phyloP scores from a whole-genome alignment of 2,888 invertebrate genomes.

The Trichopoda pennipes region DNA sequence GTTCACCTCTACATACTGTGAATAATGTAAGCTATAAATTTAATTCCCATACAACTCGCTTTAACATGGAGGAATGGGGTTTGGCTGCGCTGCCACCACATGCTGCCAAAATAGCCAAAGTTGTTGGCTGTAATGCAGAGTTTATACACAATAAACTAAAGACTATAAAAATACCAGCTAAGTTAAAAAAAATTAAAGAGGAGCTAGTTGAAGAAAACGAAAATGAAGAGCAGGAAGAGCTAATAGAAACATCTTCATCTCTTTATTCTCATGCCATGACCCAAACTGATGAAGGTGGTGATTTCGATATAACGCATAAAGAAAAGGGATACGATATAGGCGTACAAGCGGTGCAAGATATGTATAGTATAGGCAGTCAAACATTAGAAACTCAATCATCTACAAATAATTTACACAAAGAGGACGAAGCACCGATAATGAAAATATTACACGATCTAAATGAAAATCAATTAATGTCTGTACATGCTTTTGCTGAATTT shows the following conservation, averaged over 20 bases:
- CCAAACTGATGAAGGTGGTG: conserved; percentile 67
- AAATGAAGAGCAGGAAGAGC: conserved; percentile 48
- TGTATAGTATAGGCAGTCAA: conserved; percentile 57
- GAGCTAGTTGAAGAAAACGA: conserved; percentile 1
- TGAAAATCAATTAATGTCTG: conserved; percentile 70
- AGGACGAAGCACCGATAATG: conserved; percentile 69
- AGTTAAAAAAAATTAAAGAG: conserved; percentile 60
- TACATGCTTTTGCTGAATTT: conserved; percentile 69
- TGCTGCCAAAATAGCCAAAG: conserved; percentile 62
- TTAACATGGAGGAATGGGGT: conserved; percentile 70
- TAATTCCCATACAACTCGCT: conserved; percentile 65
- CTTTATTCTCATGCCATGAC: conserved; percentile 68
- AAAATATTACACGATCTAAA: conserved; percentile 65
- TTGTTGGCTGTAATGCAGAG: conserved; percentile 64
- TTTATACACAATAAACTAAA: conserved; percentile 60
- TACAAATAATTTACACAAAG: conserved; percentile 1
- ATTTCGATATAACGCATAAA: conserved; percentile 19
- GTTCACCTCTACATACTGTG: conserved; percentile 70
- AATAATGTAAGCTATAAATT: conserved; percentile 70
- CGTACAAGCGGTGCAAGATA: conserved; percentile 33
- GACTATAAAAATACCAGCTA: conserved; percentile 61
- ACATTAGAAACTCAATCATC: conserved; percentile 56
- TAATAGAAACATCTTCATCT: conserved; percentile 52
- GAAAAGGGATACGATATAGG: conserved; percentile 42
- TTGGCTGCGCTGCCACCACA: conserved; percentile 61